Evolutionary conservation across 2,113 vertebrate species (phyloP), one percentile per base, ranked within the genome.

Genomic region (Phasianus colchicus): DNA sequence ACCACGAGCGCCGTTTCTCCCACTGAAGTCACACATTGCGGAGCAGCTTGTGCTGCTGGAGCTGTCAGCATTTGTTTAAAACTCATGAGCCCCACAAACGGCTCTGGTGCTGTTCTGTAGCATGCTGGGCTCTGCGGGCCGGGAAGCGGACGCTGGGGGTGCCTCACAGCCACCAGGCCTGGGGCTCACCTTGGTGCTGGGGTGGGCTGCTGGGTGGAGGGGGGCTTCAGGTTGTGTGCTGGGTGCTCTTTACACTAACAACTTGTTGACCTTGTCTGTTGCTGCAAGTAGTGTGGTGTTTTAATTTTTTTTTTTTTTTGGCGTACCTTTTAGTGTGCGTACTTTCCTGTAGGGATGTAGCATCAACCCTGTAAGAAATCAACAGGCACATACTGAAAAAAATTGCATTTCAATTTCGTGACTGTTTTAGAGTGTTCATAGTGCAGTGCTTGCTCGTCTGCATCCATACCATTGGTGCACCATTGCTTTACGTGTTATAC

Each of bases 1-100:
- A 83, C 92, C 67, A 21, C 12, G 9, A 95, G 94, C 90, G 2
- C 85, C 71, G 65, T 95, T 96, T 95, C 88, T 83, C 86, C 83
- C 19, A 89, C 54, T 1, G 65, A 29, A 84, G 36, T 5, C 30
- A 9, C 42, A 5, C 1, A 2, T 40, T 32, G 63, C 1, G 34
- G 80, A 78, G 72, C 63, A 86, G 40, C 52, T 85, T 91, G 88
- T 90, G 65, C 85, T 75, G 79, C 29, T 81, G 5, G 78, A 67
- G 78, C 72, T 64, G 3, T 90, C 85, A 17, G 20, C 81, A 89
- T 93, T 93, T 24, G 17, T 88, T 86, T 95, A 22, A 22, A 86
- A 83, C 89, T 74, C 34, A 78, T 65, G 61, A 22, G 43, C 5
- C 76, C 75, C 57, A 8, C 40, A 69, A 88, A 70, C 1, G n/a